Evolutionary conservation across 2,888 invertebrate species (phyloP), one percentile per base, ranked within the genome.

Genomic region (Graphium colonna): DNA sequence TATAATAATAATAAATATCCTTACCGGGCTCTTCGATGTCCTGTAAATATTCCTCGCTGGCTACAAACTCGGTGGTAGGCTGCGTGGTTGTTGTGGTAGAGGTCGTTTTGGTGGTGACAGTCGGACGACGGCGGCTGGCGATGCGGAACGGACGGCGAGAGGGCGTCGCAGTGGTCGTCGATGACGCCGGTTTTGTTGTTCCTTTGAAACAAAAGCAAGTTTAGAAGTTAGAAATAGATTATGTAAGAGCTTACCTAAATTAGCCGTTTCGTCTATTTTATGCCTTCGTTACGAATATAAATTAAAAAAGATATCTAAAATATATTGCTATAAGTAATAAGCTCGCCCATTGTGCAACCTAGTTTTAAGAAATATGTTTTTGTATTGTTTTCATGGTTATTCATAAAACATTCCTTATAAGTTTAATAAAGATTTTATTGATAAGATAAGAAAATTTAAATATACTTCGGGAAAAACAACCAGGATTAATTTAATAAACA

Each of bases 41-140:
- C 57, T 83, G 82, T 13, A 88, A 62, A 0, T 71, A 75, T 60
- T 89, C 88, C 28, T 85, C 84, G 54, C 79, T 82, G 9, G 77
- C 76, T 5, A 69, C 51, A 17, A 58, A 52, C 4, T 48, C 52
- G 1, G 73, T 71, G 15, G 77, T 71, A 2, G 68, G 49, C n/a
- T 53, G 52, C 0, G 69, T 63, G 1, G 69, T 64, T 5, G 67
- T 69, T 0, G 69, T 62, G 10, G 67, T 63, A 3, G 70, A 63
- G 15, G 67, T 65, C 10, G 64, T 64, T 10, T 61, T 59, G 5
- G 65, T 60, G 41, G 61, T 60, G 3, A 61, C 40, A 0, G 62
- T 39, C 0, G 73, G 73, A 1, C 84, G 73, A 0, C 85, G 77
- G 12, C 87, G 78, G 58, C 69, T 79, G 16, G 79, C 75, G 31